A percentile compares a stretch with the other conserved stretches of the same genome.
phyloP scores from a whole-genome alignment of 2,888 invertebrate species.

The Leptinotarsa peninsularis region DNA sequence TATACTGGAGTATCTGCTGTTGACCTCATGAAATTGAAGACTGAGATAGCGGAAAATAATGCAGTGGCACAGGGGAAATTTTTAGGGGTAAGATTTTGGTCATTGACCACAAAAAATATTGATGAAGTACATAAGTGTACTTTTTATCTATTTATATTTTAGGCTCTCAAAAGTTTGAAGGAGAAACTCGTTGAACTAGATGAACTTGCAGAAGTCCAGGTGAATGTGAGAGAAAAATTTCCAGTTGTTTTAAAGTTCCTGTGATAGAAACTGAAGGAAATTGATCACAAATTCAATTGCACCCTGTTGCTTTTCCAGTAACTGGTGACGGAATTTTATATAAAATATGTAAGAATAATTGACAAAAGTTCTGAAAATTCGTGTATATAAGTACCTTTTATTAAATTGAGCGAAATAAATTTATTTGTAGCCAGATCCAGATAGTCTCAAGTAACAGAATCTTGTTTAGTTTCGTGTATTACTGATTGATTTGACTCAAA shows the following conservation, averaged over 20 bases:
- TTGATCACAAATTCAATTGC: neutral
- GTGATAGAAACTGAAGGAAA: constrained; percentile 22
- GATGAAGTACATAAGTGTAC: neutral
- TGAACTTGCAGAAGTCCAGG: constrained; percentile 56
- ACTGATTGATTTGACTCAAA: too few relatives aligned
- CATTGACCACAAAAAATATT: too few relatives aligned
- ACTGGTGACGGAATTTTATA: too few relatives aligned
- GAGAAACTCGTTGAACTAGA: constrained; percentile 54
- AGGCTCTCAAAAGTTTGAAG: constrained; percentile 56
- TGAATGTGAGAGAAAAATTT: constrained; percentile 48
- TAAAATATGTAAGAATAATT: too few relatives aligned
- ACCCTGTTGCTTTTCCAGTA: too few relatives aligned
- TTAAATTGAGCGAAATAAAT: too few relatives aligned
- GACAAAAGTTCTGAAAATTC: too few relatives aligned
- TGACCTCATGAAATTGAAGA: constrained; percentile 49
- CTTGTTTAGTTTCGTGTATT: too few relatives aligned
- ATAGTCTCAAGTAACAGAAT: too few relatives aligned
- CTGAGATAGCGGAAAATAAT: constrained; percentile 48
- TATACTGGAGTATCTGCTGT: constrained; percentile 68
- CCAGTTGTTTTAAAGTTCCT: constrained; percentile 54
- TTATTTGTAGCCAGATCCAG: too few relatives aligned
- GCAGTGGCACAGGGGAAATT: constrained; percentile 48
- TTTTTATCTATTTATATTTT: constrained; percentile 23
- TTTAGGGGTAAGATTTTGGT: constrained; percentile 48
- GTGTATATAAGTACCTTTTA: too few relatives aligned